A percentile compares a stretch with the other conserved stretches of the same genome.
These are phyloP conservation scores for Sarcophilus harrisii DNA, from an alignment of 2,797 vertebrate species.

Conservation along the genomic window DNA sequence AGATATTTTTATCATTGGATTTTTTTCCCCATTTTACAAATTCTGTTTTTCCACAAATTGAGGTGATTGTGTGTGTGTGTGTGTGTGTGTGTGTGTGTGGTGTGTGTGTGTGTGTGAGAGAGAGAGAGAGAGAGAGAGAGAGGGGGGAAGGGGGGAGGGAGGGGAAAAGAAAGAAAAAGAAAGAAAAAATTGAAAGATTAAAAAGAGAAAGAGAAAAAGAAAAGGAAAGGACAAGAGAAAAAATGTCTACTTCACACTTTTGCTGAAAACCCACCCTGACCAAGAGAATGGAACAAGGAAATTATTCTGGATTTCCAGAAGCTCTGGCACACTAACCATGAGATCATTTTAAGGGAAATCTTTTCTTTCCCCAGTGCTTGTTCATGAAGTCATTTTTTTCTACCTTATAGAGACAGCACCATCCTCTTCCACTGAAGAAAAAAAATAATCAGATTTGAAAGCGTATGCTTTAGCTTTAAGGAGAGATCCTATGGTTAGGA, in stretches of 20 bases:
- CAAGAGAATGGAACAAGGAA: neutral
- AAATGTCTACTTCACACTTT: neutral
- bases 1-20: too few relatives aligned
- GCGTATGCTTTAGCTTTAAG: neutral
- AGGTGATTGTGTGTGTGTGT: neutral
- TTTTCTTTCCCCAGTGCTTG: neutral
- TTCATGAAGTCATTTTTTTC: neutral
- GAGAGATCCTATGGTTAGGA: neutral
- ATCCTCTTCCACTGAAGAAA: neutral
- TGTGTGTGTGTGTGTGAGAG: too few relatives aligned
- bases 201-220: neutral
- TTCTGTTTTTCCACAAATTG: too few relatives aligned
- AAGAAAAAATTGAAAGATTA: neutral
- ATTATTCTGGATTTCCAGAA: neutral
- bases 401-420: neutral
- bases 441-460: neutral
- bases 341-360: neutral
- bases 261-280: neutral
- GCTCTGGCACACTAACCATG: neutral
- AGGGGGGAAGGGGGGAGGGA: too few relatives aligned
- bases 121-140: too few relatives aligned
- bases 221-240: neutral
- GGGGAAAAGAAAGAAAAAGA: neutral
- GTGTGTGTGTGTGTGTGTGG: too few relatives aligned
- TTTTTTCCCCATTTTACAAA: too few relatives aligned